Evolutionary conservation across 2,888 invertebrate species (phyloP).

Genomic region (Cryptocheilus praepositus): DNA sequence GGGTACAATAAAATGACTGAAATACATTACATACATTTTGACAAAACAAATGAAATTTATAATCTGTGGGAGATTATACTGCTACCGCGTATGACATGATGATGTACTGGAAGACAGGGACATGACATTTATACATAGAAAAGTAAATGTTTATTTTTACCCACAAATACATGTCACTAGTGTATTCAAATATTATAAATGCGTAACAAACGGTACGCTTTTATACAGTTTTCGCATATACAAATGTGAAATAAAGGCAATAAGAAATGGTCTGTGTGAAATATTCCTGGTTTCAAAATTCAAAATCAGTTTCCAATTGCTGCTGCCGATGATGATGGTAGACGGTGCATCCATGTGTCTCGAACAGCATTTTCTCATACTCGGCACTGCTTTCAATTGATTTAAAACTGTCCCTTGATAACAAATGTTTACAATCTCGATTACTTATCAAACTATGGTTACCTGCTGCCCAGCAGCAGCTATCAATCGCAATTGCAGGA

Average conservation of each 20-base stretch:
- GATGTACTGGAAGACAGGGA: background rate
- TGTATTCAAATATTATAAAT: conserved; percentile 48
- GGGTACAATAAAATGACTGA: background rate
- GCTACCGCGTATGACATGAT: too few species aligned
- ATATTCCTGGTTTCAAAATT: conserved; percentile 53
- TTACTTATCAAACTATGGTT: conserved; percentile 57
- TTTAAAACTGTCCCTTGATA: conserved; percentile 34
- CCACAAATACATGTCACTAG: conserved; percentile 48
- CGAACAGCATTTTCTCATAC: conserved; percentile 78
- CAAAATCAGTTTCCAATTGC: conserved; percentile 43
- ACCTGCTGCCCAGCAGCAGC: conserved; percentile 58
- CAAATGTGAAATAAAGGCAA: conserved; percentile 32
- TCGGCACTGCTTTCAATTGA: conserved; percentile 45
- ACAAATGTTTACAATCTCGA: conserved; percentile 38
- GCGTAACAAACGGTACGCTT: conserved; percentile 43
- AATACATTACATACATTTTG: too few species aligned
- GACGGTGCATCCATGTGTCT: conserved; percentile 80
- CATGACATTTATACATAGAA: conserved; percentile 48
- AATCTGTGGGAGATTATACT: too few species aligned
- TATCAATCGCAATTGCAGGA: conserved; percentile 22
- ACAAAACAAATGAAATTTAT: too few species aligned
- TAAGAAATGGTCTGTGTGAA: conserved; percentile 27
- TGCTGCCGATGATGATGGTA: conserved; percentile 75
- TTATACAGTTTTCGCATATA: conserved; percentile 42
- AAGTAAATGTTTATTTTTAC: conserved; percentile 68